Evolutionary conservation across 1,140 invertebrate species (phyloP).

Genomic region (Piezodorus guildinii): DNA sequence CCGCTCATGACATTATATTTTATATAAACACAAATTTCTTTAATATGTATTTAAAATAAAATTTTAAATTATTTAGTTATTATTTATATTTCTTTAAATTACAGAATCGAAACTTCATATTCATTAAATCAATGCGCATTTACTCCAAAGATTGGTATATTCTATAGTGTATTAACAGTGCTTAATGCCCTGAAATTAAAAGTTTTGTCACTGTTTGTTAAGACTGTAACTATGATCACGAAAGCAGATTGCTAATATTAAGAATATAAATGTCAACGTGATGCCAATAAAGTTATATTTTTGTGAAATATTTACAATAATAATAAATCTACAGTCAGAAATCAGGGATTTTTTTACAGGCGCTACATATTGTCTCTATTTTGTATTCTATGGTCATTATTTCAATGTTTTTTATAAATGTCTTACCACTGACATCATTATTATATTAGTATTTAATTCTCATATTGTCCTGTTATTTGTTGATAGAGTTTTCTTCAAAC

Average conservation of each 20-base stretch:
- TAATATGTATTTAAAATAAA: no score
- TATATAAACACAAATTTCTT: no score
- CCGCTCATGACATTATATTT: no score
- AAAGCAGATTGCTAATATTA: conserved; percentile 13
- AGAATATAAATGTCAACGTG: not conserved
- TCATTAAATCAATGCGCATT: not conserved
- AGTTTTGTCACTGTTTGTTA: conserved; percentile 10
- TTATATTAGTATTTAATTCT: conserved; percentile 8
- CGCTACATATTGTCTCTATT: conserved; percentile 6
- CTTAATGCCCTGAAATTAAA: no score
- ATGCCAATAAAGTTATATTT: conserved; percentile 15
- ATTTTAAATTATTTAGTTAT: not conserved
- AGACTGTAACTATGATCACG: conserved; percentile 8
- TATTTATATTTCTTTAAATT: conserved; percentile 2
- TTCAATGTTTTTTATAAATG: conserved; percentile 7
- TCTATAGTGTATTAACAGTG: no score
- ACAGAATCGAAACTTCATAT: not conserved
- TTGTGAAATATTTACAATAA: conserved; percentile 10
- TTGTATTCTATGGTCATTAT: conserved; percentile 9
- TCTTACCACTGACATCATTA: conserved; percentile 11
- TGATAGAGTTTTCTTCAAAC: conserved; percentile 15
- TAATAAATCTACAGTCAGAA: conserved; percentile 9
- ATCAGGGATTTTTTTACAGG: conserved; percentile 17
- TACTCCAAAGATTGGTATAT: no score
- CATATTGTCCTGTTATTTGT: conserved; percentile 17